Evolutionary conservation across 2,797 vertebrate genomes (phyloP), one percentile per base, ranked within the genome.

Genomic region (Mionectes olivaceus): DNA sequence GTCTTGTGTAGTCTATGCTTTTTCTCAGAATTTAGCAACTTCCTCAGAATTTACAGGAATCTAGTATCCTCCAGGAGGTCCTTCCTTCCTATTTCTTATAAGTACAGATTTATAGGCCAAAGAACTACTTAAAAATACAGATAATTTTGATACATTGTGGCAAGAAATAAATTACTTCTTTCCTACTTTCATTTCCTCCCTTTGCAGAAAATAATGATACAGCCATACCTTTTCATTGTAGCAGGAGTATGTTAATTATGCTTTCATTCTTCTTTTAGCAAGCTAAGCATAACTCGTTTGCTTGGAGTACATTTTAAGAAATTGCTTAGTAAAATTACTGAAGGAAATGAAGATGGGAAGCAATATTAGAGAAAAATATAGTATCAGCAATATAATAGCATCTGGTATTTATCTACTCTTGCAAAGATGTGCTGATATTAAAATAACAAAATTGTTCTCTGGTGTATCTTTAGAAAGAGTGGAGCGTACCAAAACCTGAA

Each of bases 201-300:
- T 57, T 75, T 75, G 4, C 9, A 90, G 68, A 75, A 83, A 47
- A 21, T 44, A 67, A 75, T 13, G 4, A 60, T 12, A 56, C 81
- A 83, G 21, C 10, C 19, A 50, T 55, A 57, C 6, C 9, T 84
- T 84, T 67, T 28, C 59, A 82, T 9, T 76, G 47, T 47, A 78
- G 28, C 22, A 53, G 21, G 13, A 79, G 16, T 69, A 52, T 37
- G 3, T 73, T 76, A 81, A 82, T 53, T 65, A 43, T 32, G 73
- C 9, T 86, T 84, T 52, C 32, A 81, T 74, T 93, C n/a, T 33
- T 70, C 28, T 90, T 92, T 89, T 73, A 92, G 43, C 67, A 93
- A 92, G 59, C n/a, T 87, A 83, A 94, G 63, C 63, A 69, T 61
- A n/a, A 69, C 47, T 27, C 4, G 2, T 39, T 90, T 89, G 50